phyloP scores from a whole-genome alignment of 2,888 invertebrate species.

The Furcula furcula region DNA sequence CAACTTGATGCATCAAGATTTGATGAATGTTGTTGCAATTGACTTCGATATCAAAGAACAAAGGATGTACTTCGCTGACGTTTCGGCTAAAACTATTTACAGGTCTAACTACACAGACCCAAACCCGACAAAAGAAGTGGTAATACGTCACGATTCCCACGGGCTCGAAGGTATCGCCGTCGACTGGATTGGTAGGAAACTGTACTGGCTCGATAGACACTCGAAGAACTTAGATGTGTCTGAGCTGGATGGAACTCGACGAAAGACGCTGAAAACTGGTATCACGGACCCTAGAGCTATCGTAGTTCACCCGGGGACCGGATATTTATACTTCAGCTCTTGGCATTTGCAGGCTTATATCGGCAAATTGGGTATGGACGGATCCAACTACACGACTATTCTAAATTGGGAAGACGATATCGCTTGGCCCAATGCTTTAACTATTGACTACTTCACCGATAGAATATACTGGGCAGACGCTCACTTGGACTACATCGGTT shows the following conservation, averaged over 20 bases:
- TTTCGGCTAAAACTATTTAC: constrained; percentile 96
- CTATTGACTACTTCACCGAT: constrained; percentile 98
- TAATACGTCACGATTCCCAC: constrained; percentile 95
- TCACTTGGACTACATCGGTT: constrained; percentile 98
- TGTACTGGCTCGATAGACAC: constrained; percentile 98
- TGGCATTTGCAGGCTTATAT: constrained; percentile 98
- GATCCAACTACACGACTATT: constrained; percentile 93
- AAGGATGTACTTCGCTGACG: constrained; percentile 97
- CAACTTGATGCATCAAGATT: constrained; percentile 94
- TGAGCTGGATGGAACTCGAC: constrained; percentile 94
- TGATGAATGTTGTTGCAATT: constrained; percentile 97
- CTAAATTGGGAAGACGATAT: constrained; percentile 96
- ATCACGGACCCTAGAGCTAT: constrained; percentile 97
- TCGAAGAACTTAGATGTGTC: constrained; percentile 97
- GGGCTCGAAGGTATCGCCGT: constrained; percentile 98
- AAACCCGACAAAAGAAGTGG: constrained; percentile 87
- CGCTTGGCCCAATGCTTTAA: constrained; percentile 99
- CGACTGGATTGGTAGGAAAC: constrained; percentile 97
- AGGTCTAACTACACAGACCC: constrained; percentile 84
- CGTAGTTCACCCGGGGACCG: constrained; percentile 96
- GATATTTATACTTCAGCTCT: constrained; percentile 96
- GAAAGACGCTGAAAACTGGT: constrained; percentile 93
- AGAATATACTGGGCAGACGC: constrained; percentile 99
- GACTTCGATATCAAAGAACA: constrained; percentile 94
- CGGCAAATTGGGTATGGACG: constrained; percentile 98